Conservation (phyloP, 2,888 invertebrate genomes). For the Drosophila paranaensis region DNA sequence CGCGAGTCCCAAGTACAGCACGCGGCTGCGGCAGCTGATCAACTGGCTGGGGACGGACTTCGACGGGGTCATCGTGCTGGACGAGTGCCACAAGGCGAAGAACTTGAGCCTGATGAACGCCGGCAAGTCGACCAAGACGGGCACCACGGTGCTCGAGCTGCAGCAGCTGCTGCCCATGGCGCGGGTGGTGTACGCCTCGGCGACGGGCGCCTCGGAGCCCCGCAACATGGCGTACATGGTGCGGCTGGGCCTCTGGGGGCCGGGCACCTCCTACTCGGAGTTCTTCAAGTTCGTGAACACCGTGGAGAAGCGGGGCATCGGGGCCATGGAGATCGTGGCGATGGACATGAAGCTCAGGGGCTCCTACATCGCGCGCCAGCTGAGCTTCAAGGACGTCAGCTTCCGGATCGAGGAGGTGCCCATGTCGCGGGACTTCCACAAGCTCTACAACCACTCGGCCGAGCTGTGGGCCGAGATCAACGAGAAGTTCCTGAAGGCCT, state of each 20-base stretch:
- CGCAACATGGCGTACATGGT: constrained; percentile 99
- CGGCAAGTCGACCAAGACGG: constrained; percentile 99
- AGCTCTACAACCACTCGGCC: constrained; percentile 96
- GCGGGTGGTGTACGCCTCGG: constrained; percentile 97
- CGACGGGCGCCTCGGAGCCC: constrained; percentile 99
- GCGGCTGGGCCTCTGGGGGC: constrained; percentile 98
- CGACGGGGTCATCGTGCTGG: constrained; percentile 96
- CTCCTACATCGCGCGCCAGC: constrained; percentile 98
- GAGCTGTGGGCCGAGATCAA: constrained; percentile 98
- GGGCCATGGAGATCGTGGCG: constrained; percentile 99
- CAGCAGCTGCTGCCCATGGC: constrained; percentile 97
- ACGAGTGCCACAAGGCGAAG: constrained; percentile 99
- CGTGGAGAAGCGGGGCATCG: constrained; percentile 98
- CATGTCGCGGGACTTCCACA: constrained; percentile 92
- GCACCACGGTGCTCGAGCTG: constrained; percentile 96
- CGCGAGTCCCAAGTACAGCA: constrained; percentile 88
- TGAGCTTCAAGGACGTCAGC: constrained; percentile 98
- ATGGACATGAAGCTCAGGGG: constrained; percentile 99
- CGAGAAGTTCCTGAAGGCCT: constrained; percentile 97
- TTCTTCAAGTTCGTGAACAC: constrained; percentile 98
- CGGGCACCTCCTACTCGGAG: constrained; percentile 96
- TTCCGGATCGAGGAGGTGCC: constrained; percentile 99
- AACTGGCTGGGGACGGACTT: constrained; percentile 98
- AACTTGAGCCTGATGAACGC: constrained; percentile 98
- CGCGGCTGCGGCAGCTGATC: constrained; percentile 96